phyloP scores from a whole-genome alignment of 2,113 vertebrate species.

The Eulemur macaco region DNA sequence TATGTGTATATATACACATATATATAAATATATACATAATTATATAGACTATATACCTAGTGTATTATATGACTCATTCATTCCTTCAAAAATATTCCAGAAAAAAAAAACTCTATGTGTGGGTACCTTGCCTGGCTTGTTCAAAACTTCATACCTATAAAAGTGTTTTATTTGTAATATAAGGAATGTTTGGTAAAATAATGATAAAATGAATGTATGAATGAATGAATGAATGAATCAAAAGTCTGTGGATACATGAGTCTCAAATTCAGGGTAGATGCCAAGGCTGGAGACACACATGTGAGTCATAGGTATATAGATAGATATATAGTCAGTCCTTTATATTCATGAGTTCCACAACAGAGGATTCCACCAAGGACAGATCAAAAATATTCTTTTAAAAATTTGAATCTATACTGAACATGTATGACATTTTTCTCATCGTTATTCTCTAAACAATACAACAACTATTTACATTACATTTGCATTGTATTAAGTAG shows the following conservation, averaged over 20 bases:
- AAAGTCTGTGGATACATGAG: not conserved
- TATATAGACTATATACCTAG: not conserved
- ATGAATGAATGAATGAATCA: not conserved
- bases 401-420: not conserved
- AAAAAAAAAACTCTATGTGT: not conserved
- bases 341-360: not conserved
- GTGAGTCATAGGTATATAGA: not conserved
- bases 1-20: not conserved
- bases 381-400: not conserved
- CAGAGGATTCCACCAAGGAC: not conserved
- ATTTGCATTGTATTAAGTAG: not conserved
- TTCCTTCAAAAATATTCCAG: not conserved
- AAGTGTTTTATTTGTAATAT: not conserved
- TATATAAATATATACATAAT: no score
- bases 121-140: fast-evolving
- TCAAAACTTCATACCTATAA: not conserved
- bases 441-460: not conserved
- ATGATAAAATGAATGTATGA: not conserved
- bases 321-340: not conserved
- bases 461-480: not conserved
- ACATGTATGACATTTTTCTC: not conserved
- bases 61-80: not conserved
- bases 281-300: not conserved
- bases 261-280: not conserved
- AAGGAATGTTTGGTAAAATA: not conserved